Evolutionary conservation across 1,140 invertebrate species (phyloP).

Genomic region (Neuroterus valhalla): DNA sequence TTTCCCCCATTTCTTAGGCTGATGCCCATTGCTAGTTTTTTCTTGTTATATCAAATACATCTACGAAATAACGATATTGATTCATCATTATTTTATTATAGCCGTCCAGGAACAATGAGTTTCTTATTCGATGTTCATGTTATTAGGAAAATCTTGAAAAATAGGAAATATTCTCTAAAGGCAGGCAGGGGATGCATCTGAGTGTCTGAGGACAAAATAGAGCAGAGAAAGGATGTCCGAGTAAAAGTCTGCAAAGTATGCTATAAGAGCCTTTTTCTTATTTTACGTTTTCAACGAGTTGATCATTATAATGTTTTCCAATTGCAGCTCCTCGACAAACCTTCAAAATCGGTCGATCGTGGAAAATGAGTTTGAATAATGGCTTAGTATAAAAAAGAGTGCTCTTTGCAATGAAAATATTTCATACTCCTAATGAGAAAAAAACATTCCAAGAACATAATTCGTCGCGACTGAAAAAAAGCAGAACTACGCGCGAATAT

Average conservation of each 20-base stretch:
- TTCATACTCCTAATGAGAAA: neutral
- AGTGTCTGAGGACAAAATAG: neutral
- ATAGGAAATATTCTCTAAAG: neutral
- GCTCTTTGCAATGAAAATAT: neutral
- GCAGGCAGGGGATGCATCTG: neutral
- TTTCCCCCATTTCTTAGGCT: too few relatives aligned
- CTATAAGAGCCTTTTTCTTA: conserved; percentile 26
- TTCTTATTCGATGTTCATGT: neutral
- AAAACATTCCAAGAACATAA: neutral
- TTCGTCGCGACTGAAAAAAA: neutral
- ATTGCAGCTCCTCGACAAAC: conserved; percentile 9
- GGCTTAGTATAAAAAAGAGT: neutral
- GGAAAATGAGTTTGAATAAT: neutral
- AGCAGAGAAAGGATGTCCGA: conserved; percentile 9
- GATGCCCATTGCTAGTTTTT: too few relatives aligned
- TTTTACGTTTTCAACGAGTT: conserved; percentile 20
- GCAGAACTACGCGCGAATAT: too few relatives aligned
- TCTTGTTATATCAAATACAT: too few relatives aligned
- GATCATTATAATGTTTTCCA: conserved; percentile 24
- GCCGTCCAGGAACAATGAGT: neutral
- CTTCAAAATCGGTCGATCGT: conserved; percentile 16
- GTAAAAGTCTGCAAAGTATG: neutral
- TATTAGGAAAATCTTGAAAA: conserved; percentile 10
- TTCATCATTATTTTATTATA: neutral
- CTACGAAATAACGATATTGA: neutral